Evolutionary conservation across 2,797 vertebrate genomes (phyloP).

Genomic region (Urocyon cinereoargenteus): DNA sequence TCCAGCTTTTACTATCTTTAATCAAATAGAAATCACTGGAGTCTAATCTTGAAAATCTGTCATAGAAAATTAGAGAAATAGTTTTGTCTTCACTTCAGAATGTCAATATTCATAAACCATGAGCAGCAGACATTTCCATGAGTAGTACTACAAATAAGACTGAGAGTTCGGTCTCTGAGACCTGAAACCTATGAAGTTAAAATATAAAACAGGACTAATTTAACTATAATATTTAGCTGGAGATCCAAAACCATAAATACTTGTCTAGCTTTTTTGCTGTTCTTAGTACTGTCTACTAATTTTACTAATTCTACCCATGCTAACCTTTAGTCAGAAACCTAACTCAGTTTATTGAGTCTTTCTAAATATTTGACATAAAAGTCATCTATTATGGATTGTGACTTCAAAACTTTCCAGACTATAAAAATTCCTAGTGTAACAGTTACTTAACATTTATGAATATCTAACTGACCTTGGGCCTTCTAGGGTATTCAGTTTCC

Average conservation of each 20-base stretch:
- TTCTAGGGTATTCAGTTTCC: not conserved
- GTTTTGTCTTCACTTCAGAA: constrained; percentile 36
- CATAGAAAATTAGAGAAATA: constrained; percentile 44
- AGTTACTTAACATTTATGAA: not conserved
- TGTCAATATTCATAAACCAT: constrained; percentile 59
- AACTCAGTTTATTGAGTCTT: not conserved
- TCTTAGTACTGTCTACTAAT: not conserved
- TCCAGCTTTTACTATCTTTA: constrained; percentile 6
- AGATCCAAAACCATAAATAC: not conserved
- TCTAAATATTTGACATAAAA: not conserved
- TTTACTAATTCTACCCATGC: not conserved
- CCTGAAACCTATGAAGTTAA: not conserved
- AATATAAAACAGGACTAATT: not conserved
- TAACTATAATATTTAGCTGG: not conserved
- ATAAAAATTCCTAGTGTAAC: not conserved
- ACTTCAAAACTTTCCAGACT: not conserved
- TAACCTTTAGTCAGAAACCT: not conserved
- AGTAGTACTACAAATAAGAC: not conserved
- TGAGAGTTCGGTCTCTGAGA: constrained; percentile 19
- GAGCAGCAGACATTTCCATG: constrained; percentile 41
- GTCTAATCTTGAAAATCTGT: constrained; percentile 34
- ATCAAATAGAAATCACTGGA: constrained; percentile 40
- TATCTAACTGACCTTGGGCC: not conserved
- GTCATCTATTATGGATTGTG: not conserved
- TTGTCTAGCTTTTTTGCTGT: not conserved